Evolutionary conservation across 2,888 invertebrate genomes (phyloP).

Genomic region (Trissoscelio sp.): DNA sequence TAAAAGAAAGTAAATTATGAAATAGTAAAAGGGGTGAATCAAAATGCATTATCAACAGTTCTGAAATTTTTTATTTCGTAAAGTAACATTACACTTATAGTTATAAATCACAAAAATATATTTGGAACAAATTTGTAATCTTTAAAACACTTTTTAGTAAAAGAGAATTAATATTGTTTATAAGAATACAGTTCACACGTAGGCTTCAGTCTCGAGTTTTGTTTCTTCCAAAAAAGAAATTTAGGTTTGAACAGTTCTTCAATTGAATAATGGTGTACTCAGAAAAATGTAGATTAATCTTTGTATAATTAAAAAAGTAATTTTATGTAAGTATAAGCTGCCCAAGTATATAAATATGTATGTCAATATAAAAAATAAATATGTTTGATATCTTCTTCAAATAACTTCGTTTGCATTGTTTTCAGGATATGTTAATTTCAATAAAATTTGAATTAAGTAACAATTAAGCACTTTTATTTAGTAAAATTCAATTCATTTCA

Average conservation of each 20-base stretch:
- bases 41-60: not conserved
- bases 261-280: not conserved
- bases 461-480: no score
- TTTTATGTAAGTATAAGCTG: conserved; percentile 3
- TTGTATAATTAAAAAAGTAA: conserved; percentile 1
- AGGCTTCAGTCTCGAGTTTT: conserved; percentile 17
- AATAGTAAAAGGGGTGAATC: no score
- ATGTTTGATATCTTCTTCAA: not conserved
- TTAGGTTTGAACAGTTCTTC: not conserved
- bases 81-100: conserved; percentile 9
- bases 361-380: conserved; percentile 22
- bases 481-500: no score
- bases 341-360: not conserved
- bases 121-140: not conserved
- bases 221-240: conserved; percentile 1
- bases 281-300: no score
- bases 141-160: not conserved
- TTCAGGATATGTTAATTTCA: no score
- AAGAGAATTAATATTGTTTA: no score
- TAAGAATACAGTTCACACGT: not conserved
- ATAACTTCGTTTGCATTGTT: conserved; percentile 5
- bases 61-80: not conserved
- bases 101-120: conserved; percentile 18
- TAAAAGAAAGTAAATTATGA: not conserved
- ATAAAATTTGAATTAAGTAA: no score